Percentiles rank a stretch among this genome's conserved stretches.
Evolutionary conservation across 2,113 vertebrate genomes (phyloP).

Genomic region (Chionis minor): DNA sequence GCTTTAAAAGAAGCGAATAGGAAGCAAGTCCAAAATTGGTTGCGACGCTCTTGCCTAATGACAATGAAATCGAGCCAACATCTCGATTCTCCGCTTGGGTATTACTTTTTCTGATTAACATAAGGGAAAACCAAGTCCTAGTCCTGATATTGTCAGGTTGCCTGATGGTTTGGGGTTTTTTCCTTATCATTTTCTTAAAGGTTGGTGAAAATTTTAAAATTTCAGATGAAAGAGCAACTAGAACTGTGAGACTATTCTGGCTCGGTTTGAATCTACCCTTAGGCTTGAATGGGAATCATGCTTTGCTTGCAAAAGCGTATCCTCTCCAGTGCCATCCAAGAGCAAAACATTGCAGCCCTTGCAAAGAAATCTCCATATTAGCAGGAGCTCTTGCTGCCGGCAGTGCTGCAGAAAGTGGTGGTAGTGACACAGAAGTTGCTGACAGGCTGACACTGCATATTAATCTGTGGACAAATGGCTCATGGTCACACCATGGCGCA

Average conservation of each 20-base stretch:
- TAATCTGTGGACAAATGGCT: background rate
- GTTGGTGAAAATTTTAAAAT: background rate
- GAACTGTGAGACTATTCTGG: background rate
- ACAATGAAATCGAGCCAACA: background rate
- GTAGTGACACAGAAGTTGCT: conserved; percentile 4
- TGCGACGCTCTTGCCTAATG: background rate
- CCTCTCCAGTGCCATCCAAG: background rate
- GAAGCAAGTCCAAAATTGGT: background rate
- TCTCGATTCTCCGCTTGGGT: background rate
- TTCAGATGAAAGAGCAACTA: background rate
- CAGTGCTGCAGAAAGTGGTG: background rate
- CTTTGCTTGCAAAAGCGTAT: background rate
- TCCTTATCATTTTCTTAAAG: background rate
- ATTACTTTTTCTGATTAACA: background rate
- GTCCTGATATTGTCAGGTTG: background rate
- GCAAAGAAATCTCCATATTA: background rate
- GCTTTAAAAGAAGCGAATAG: background rate
- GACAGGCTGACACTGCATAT: conserved; percentile 17
- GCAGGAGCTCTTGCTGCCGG: background rate
- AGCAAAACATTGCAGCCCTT: background rate
- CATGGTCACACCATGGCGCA: background rate
- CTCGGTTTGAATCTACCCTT: background rate
- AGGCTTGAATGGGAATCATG: background rate
- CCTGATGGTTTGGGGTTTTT: background rate
- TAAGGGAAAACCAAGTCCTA: background rate